A percentile compares a stretch with the other conserved stretches of the same genome.
Conservation (phyloP, 2,888 invertebrate species). For the Ophraella communa region DNA sequence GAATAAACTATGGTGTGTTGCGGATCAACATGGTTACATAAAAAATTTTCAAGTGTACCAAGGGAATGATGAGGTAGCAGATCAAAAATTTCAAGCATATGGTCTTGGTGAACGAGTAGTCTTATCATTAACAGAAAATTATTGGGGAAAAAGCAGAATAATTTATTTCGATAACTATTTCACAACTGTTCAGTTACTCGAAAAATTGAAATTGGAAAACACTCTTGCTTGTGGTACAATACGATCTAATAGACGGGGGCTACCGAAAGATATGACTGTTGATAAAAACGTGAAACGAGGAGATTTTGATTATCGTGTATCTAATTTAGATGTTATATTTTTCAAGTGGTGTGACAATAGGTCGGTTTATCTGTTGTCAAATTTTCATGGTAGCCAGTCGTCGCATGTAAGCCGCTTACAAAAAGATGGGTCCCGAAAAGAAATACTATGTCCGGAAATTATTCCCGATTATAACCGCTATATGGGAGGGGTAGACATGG, state of each 20-base stretch:
- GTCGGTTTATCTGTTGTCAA: neutral
- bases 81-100: neutral
- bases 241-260: neutral
- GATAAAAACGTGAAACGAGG: neutral
- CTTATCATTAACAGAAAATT: neutral
- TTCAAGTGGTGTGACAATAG: neutral
- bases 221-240: too few species aligned
- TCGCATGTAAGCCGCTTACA: neutral
- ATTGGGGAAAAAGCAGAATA: neutral
- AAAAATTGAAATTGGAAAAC: too few species aligned
- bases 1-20: conserved; percentile 16
- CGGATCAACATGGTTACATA: conserved; percentile 35
- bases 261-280: neutral
- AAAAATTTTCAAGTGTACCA: conserved; percentile 40
- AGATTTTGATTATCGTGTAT: too few species aligned
- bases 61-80: conserved; percentile 33
- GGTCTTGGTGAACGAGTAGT: neutral
- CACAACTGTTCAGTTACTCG: too few species aligned
- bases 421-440: neutral
- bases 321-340: too few species aligned
- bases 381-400: neutral
- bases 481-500: too few species aligned
- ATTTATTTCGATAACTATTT: neutral
- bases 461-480: too few species aligned
- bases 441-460: too few species aligned